Base-by-base conservation (phyloP, 2,113 vertebrate species). In the Hucho hucho region DNA sequence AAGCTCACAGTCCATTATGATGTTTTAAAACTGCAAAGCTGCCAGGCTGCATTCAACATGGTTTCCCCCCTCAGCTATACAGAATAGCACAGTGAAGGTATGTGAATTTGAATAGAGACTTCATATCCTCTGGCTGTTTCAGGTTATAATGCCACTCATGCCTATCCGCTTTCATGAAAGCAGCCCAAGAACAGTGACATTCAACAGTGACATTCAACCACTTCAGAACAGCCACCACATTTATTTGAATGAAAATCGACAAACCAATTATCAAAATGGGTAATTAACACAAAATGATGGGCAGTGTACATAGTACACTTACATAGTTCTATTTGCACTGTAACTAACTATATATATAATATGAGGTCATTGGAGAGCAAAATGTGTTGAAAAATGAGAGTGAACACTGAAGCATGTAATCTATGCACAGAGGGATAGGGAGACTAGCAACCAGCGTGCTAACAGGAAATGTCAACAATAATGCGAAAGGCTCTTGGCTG, bases 41-140 rank as follows among this genome's bases (percentile, higher is more conserved):
- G 84, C 88, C 87, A 89, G 85, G 74, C 73, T 14, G 65, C 47
- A 79, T 14, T 85, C 85, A 87, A 83, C 12, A 22, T 22, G 58
- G 58, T 61, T 20, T 61, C n/a, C 58, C n/a, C n/a, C 6, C 20
- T 22, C 18, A 56, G 58, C 58, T 20, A 61, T 73, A 81, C 82
- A 82, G 79, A 72, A 73, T 77, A 75, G 74, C 81, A 12, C 20
- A 22, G n/a, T 22, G 69, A 67, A 61, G 82, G 72, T 83, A 74
- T 85, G 81, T 74, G 79, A 80, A 53, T 53, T 53, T 9, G 14
- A 84, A 80, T 85, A 89, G 83, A 88, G 84, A 87, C 87, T 85
- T 81, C 4, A 6, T 67, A 74, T 84, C 85, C 86, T 86, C 87
- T 83, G 81, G 82, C 71, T 6, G 75, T 88, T 83, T 70, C 83